Evolutionary conservation across 1,140 invertebrate genomes (phyloP), one percentile per base, ranked within the genome.

Genomic region (Drosophila nebulosa): DNA sequence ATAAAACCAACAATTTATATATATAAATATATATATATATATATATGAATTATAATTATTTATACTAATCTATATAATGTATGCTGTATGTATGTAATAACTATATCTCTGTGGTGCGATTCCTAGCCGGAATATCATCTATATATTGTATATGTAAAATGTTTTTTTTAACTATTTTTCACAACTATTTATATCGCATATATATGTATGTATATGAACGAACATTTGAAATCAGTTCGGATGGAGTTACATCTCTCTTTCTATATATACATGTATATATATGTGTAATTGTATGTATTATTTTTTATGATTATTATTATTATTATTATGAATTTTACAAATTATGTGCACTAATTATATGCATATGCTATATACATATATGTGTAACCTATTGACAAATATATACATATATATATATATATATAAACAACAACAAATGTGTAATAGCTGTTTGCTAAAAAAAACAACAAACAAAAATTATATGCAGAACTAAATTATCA

Each of bases 121-220:
- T 55, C 39, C 39, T 32, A 18, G 4, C 26, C 52, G 24, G 52
- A 32, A 55, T 30, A 55, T 10, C 52, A 27, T 55, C 78, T 81
- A 78, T 81, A 85, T 51, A 32, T 32, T 84, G 76, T 84, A 78
- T 81, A 86, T 86, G 83, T 86, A 88, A 86, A 88, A 83, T 88
- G 83, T 88, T 88, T 46, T 88, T 42, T 88, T 88, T 88, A 78
- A 83, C 83, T 88, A 88, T 88, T 88, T 85, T 88, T 88, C 83
- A 76, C 30, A 32, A 32, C 83, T 88, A 88, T 88, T 83, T 88
- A 88, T 86, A 85, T 68, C 83, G 58, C 68, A 22, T 35, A 64
- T 72, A 74, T 72, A 68, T 69, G 58, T 66, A 65, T 51, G 61
- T 75, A 74, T 64, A 32, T 76, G 0, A 46, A 46, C 10, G 9